Base-by-base conservation (phyloP, 2,113 vertebrate species). In the Prunella himalayana region DNA sequence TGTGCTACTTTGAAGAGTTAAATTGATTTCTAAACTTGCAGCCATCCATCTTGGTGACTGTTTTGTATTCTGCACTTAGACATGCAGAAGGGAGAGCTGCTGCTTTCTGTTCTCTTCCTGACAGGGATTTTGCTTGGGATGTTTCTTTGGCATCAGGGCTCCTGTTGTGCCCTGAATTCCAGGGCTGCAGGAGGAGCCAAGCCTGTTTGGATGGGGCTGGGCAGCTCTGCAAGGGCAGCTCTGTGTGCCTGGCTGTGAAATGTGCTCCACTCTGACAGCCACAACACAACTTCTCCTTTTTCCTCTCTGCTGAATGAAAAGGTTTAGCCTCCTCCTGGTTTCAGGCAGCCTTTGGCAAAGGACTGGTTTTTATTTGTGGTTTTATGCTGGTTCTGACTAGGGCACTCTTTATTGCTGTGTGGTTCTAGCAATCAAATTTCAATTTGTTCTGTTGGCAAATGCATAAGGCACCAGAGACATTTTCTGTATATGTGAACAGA, bases 341-440 rank as follows among this genome's bases (percentile, higher is more conserved):
- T 72, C 63, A 85, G 53, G 44, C 79, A 84, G 59, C 59, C 50
- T 90, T 92, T 91, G 92, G 94, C 87, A 63, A 33, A 5, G 0
- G 6, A 33, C 41, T 86, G 66, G 2, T 47, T 93, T 92, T 86
- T 75, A 78, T 95, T 96, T 94, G 94, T 88, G 93, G 85, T 95
- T 96, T 96, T 88, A 24, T 80, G 85, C 71, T 92, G 93, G 85
- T 91, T 90, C 94, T 93, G 78, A 86, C 64, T 47, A 30, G 30
- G 79, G 37, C 0, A 0, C 61, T 78, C 41, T n/a, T 90, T 71
- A 94, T 64, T 92, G 86, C 92, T 85, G 3, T 95, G 86, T 71
- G 76, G 68, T 86, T 95, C 82, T 49, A 88, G 71, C 68, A 94
- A 60, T 94, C 90, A 88, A 80, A 85, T 66, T 90, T 66, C 75